Evolutionary conservation across 2,113 vertebrate species (phyloP).

Genomic region (Myotis brandtii): DNA sequence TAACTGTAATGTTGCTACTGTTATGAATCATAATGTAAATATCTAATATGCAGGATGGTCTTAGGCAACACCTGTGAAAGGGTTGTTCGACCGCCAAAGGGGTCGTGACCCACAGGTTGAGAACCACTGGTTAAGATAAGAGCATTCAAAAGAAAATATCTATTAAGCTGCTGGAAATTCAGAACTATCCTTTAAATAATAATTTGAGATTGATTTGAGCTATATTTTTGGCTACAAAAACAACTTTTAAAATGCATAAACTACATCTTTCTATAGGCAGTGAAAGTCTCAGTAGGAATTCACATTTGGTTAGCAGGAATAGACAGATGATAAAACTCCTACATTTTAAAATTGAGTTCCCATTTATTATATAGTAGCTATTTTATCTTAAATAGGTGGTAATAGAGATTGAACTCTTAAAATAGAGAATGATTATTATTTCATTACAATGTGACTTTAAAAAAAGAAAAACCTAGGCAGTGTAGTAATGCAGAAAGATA

Average conservation of each 20-base stretch:
- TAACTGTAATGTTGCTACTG: too few relatives aligned
- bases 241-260: not conserved
- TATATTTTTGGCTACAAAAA: conserved; percentile 13
- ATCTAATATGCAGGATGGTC: too few relatives aligned
- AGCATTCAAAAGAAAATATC: not conserved
- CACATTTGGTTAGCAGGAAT: not conserved
- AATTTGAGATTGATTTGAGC: not conserved
- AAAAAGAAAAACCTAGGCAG: not conserved
- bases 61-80: too few relatives aligned
- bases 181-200: not conserved
- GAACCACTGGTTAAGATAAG: too few relatives aligned
- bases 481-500: conserved; percentile 32
- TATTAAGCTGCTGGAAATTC: not conserved
- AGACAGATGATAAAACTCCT: not conserved
- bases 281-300: not conserved
- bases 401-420: conserved; percentile 58
- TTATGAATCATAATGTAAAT: too few relatives aligned
- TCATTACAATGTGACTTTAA: not conserved
- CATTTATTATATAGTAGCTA: conserved; percentile 31
- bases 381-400: conserved; percentile 30
- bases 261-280: not conserved
- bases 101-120: too few relatives aligned
- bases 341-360: conserved; percentile 31
- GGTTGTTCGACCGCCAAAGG: too few relatives aligned
- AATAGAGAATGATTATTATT: conserved; percentile 43